Evolutionary conservation across 2,113 vertebrate species (phyloP).

Genomic region (Oryctolagus cuniculus): mOryCun1.1 NC_091441.1:94578001-94578500

Average conservation of each 20-base stretch:
- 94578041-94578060: too few species aligned
- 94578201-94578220: neutral
- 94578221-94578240: neutral
- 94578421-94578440: neutral
- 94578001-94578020: too few species aligned
- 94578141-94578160: neutral
- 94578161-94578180: neutral
- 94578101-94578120: neutral
- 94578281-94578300: constrained; percentile 26
- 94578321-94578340: constrained; percentile 37
- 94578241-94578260: neutral
- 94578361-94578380: neutral
- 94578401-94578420: neutral
- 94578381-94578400: neutral
- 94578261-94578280: neutral
- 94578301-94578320: constrained; percentile 36
- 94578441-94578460: neutral
- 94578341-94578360: constrained; percentile 42
- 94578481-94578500: neutral
- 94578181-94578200: neutral
- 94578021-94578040: too few species aligned
- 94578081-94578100: neutral
- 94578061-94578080: neutral
- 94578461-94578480: neutral
- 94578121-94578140: too few species aligned